phyloP scores from a whole-genome alignment of 2,797 vertebrate genomes.

The Eulemur rubriventer region DNA sequence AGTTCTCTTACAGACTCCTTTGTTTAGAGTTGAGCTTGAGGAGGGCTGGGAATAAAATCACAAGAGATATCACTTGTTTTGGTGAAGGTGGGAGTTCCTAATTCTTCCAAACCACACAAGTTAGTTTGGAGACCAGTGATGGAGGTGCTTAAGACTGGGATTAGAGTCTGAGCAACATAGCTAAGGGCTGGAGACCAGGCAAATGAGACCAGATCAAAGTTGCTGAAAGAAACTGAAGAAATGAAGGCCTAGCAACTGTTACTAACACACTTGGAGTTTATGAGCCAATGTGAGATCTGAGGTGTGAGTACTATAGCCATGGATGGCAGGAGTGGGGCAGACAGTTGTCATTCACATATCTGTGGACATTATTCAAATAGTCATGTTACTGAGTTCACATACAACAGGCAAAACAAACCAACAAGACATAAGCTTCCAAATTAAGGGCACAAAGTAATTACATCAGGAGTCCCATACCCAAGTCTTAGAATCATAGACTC shows the following conservation, averaged over 20 bases:
- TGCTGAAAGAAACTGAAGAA: neutral
- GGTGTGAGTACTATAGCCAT: neutral
- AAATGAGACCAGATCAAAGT: neutral
- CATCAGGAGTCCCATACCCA: neutral
- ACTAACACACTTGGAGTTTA: neutral
- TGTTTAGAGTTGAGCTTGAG: neutral
- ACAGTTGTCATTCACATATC: neutral
- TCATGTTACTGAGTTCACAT: neutral
- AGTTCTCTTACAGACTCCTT: neutral
- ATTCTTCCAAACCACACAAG: neutral
- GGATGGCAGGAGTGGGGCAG: fast-evolving
- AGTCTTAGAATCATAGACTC: neutral
- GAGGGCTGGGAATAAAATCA: neutral
- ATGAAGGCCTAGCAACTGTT: neutral
- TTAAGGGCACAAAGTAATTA: neutral
- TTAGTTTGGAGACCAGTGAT: neutral
- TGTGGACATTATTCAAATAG: neutral
- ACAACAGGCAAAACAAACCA: neutral
- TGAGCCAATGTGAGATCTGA: neutral
- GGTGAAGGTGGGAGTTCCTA: neutral
- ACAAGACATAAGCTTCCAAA: neutral
- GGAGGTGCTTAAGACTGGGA: neutral
- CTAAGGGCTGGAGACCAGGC: neutral
- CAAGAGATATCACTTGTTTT: neutral
- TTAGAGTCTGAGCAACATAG: neutral